Percentiles rank a stretch among this genome's conserved stretches.
Evolutionary conservation across 2,113 vertebrate genomes (phyloP).

Genomic region (Tauraco erythrolophus): DNA sequence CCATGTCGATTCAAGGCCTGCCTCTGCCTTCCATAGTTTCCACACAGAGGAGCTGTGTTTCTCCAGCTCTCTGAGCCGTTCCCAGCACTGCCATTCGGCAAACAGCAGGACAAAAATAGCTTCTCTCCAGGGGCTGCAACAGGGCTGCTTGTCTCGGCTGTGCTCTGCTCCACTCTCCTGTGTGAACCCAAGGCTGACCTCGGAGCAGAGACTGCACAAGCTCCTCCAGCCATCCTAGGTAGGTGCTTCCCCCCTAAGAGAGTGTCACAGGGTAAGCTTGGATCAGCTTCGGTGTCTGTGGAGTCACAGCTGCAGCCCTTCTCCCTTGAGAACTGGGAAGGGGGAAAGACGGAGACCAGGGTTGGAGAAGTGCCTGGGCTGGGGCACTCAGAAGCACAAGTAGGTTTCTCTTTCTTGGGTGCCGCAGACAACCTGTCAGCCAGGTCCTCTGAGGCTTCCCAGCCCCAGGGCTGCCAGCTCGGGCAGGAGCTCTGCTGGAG

Average conservation of each 20-base stretch:
- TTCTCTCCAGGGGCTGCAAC: slow-evolving; percentile 26
- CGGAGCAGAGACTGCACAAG: not conserved
- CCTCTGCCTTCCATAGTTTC: not conserved
- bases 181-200: not conserved
- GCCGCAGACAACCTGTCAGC: not conserved
- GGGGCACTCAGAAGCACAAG: fast-evolving
- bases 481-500: not conserved
- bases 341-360: not conserved
- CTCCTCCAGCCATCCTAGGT: not conserved
- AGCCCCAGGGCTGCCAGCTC: not conserved
- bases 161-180: not conserved
- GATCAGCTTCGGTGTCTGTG: not conserved
- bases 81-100: not conserved
- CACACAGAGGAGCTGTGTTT: not conserved
- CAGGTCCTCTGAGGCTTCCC: not conserved
- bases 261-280: not conserved
- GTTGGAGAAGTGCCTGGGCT: not conserved
- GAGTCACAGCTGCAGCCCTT: not conserved
- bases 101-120: slow-evolving; percentile 36
- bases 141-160: not conserved
- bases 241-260: not conserved
- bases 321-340: not conserved
- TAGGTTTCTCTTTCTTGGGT: not conserved
- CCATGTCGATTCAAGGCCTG: not conserved
- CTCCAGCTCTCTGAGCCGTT: not conserved